Conservation (phyloP, 2,888 invertebrate species). For the Hipparchia sbordonii region DNA sequence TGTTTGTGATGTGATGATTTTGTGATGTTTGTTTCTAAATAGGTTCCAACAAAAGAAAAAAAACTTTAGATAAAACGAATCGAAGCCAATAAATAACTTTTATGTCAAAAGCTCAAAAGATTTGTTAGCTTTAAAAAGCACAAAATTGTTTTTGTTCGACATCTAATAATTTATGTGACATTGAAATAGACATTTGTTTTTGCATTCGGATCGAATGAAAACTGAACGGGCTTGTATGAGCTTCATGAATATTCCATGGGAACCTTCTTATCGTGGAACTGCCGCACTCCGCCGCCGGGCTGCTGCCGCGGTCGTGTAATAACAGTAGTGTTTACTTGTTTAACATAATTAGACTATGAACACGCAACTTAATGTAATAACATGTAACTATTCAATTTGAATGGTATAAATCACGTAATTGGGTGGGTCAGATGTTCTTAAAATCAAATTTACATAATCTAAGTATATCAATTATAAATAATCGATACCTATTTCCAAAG, state of each 20-base stretch:
- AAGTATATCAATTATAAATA: too few species aligned
- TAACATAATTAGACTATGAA: too few species aligned
- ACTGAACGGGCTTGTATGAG: conserved; percentile 6
- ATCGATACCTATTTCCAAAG: too few species aligned
- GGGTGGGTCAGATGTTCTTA: background rate
- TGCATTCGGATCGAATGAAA: background rate
- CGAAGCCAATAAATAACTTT: conserved; percentile 2
- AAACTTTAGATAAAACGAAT: background rate
- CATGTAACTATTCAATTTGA: background rate
- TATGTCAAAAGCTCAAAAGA: background rate
- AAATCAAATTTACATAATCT: background rate
- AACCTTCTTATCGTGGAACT: background rate
- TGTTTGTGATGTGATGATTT: too few species aligned
- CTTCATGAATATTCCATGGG: conserved; percentile 19
- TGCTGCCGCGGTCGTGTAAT: background rate
- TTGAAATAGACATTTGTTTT: conserved; percentile 15
- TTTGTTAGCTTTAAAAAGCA: conserved; percentile 4
- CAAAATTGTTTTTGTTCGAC: background rate
- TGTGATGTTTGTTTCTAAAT: background rate
- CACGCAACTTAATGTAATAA: too few species aligned
- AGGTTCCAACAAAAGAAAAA: background rate
- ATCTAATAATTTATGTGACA: background rate
- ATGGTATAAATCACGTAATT: background rate
- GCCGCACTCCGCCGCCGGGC: background rate
- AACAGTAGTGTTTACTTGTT: background rate